A percentile compares a stretch with the other conserved stretches of the same genome.
These are phyloP conservation scores for Thaleichthys pacificus DNA, from an alignment of 2,797 vertebrate species.

Conservation along the genomic window DNA sequence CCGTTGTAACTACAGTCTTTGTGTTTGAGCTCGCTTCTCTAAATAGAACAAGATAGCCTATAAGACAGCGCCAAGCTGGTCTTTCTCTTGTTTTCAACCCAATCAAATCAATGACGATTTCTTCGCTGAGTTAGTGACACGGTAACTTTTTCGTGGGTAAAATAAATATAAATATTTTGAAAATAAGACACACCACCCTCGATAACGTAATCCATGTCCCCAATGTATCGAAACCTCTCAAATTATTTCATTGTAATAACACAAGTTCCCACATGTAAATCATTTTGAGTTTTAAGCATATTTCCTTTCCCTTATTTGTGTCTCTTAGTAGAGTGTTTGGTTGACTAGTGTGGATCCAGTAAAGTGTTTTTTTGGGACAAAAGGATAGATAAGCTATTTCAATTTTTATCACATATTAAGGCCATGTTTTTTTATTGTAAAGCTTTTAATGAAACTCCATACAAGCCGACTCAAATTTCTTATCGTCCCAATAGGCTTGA, in stretches of 20 bases:
- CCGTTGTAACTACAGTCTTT: slow-evolving; percentile 22
- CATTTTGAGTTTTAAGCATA: too few relatives aligned
- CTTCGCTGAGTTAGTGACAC: slow-evolving; percentile 42
- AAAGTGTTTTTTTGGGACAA: too few relatives aligned
- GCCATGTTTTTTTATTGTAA: too few relatives aligned
- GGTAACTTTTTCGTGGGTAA: slow-evolving; percentile 49
- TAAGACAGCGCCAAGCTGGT: slow-evolving; percentile 42
- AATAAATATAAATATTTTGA: slow-evolving; percentile 58
- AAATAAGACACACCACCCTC: slow-evolving; percentile 45
- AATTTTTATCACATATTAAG: too few relatives aligned
- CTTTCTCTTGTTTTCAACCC: slow-evolving; percentile 59
- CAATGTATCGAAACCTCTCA: slow-evolving; percentile 12
- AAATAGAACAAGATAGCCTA: slow-evolving; percentile 16
- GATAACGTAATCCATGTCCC: slow-evolving; percentile 48
- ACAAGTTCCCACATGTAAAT: slow-evolving; percentile 25
- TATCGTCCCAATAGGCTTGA: too few relatives aligned
- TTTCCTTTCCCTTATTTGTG: too few relatives aligned
- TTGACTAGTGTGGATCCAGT: too few relatives aligned
- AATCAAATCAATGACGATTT: slow-evolving; percentile 67
- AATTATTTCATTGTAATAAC: slow-evolving; percentile 43
- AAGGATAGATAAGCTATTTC: too few relatives aligned
- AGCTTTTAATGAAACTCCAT: background rate
- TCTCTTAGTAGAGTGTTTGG: too few relatives aligned
- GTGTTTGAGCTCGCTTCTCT: slow-evolving; percentile 33
- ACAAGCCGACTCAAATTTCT: too few relatives aligned